Evolutionary conservation across 2,113 vertebrate species (phyloP), one percentile per base, ranked within the genome.

Genomic region (Petrocephalus microphthalmus): DNA sequence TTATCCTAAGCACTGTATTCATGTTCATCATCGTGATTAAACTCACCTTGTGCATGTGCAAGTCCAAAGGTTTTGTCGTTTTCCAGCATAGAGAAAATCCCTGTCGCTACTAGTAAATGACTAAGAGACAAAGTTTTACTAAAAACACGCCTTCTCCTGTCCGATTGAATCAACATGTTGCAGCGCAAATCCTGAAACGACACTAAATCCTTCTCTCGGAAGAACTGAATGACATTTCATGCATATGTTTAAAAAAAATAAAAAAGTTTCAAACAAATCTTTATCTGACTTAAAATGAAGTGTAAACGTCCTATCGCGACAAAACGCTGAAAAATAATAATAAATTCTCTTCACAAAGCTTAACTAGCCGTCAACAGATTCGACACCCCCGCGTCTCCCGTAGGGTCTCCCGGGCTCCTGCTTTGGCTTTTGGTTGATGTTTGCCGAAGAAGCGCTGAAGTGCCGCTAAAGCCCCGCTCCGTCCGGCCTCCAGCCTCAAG

Each of bases 1-100:
- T 19, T 5, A 37, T 37, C 29, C 29, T 42, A 19, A 78, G 29
- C 17, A 42, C 13, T 42, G 19, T 5, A 78, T 33, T 78, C 71
- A 19, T 42, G 37, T 78, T 42, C 33, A 33, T 33, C 5, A 54
- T 29, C 51, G 22, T 11, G 8, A 22, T 22, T 87, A 57, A 7
- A 93, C 94, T 94, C 83, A 95, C 95, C 95, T 94, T 93, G 1
- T 87, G 87, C 88, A 22, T 89, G 90, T 71, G 91, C 37, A 53
- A 88, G 19, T 91, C 87, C 92, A 60, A 86, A 60, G 7, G 92
- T 10, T 11, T 22, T 91, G 92, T 91, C 89, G 89, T 13, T 90
- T 84, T 87, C 89, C 89, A 93, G 90, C 52, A 92, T 47, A 67
- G 90, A 47, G 67, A 94, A 91, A 42, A 95, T 90, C 19, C 88